These are phyloP conservation scores for Camponotus floridanus DNA, from an alignment of 1,140 invertebrate genomes.

Conservation along the genomic window DNA sequence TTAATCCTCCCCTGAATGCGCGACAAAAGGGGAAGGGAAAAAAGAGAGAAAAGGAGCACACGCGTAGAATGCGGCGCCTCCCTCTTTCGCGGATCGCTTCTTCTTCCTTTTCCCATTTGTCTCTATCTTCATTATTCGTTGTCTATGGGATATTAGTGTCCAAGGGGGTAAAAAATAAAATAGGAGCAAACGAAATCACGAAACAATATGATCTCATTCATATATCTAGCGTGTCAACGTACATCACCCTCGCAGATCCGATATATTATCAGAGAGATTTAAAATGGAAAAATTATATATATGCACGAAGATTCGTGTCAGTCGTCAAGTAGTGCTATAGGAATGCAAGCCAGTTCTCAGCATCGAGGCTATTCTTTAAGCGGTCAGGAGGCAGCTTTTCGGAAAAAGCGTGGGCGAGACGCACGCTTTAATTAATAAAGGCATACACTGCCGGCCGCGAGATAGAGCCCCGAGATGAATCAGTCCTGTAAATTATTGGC, in stretches of 20 bases:
- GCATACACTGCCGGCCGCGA: conserved; percentile 68
- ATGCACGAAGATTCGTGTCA: neutral
- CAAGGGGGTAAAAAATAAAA: conserved; percentile 54
- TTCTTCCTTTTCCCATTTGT: conserved; percentile 53
- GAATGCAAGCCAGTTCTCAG: neutral
- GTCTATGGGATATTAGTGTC: conserved; percentile 63
- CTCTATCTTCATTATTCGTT: conserved; percentile 51
- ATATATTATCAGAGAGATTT: neutral
- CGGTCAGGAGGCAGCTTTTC: conserved; percentile 1
- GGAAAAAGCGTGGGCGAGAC: conserved; percentile 46
- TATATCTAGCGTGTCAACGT: no score
- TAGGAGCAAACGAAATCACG: neutral
- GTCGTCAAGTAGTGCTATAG: neutral
- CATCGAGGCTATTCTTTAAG: neutral
- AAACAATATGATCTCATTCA: no score
- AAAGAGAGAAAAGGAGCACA: neutral
- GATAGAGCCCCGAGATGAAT: conserved; percentile 77
- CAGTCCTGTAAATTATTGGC: conserved; percentile 81
- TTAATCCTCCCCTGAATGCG: conserved; percentile 78
- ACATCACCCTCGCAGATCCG: neutral
- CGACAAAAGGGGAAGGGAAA: conserved; percentile 22
- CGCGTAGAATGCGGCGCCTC: conserved; percentile 48
- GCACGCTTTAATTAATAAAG: conserved; percentile 83
- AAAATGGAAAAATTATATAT: neutral
- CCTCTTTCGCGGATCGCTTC: conserved; percentile 57